Conservation (phyloP, 2,797 vertebrate genomes). For the Pseudomugil tenellus region DNA sequence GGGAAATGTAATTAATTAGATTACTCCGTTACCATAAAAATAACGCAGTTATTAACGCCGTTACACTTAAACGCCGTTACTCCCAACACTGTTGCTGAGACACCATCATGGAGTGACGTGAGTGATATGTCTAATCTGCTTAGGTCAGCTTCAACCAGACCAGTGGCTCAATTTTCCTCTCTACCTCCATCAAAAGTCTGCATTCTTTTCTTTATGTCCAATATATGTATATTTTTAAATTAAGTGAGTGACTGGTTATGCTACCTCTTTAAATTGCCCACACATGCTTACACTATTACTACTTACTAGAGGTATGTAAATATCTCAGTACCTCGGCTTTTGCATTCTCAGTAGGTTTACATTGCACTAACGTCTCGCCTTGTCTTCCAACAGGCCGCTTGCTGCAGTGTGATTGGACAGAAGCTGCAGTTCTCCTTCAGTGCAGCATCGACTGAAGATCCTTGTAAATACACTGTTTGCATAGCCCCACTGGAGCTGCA, state of each 20-base stretch:
- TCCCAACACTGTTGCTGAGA: too few relatives aligned
- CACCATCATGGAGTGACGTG: neutral
- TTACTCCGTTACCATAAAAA: too few relatives aligned
- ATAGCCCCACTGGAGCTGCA: conserved; percentile 89
- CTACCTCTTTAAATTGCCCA: conserved; percentile 13
- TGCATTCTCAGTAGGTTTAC: conserved; percentile 21
- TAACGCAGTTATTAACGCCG: too few relatives aligned
- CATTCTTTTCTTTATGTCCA: neutral
- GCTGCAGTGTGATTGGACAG: conserved; percentile 87
- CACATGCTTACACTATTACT: neutral
- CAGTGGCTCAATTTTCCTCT: neutral
- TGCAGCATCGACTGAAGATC: conserved; percentile 44
- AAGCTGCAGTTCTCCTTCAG: conserved; percentile 84
- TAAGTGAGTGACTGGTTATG: neutral
- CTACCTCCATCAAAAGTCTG: neutral
- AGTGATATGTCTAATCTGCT: neutral
- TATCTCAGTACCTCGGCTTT: neutral
- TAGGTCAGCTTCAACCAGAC: neutral
- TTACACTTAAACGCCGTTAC: too few relatives aligned
- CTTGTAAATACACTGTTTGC: conserved; percentile 80
- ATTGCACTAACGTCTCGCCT: conserved; percentile 14
- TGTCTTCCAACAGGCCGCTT: conserved; percentile 80
- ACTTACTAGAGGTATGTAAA: conserved; percentile 6
- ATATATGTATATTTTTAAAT: neutral
- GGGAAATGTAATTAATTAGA: too few relatives aligned